A percentile compares a stretch with the other conserved stretches of the same genome.
Conservation (phyloP, 2,888 invertebrate genomes). For the Parelbella ahira region DNA sequence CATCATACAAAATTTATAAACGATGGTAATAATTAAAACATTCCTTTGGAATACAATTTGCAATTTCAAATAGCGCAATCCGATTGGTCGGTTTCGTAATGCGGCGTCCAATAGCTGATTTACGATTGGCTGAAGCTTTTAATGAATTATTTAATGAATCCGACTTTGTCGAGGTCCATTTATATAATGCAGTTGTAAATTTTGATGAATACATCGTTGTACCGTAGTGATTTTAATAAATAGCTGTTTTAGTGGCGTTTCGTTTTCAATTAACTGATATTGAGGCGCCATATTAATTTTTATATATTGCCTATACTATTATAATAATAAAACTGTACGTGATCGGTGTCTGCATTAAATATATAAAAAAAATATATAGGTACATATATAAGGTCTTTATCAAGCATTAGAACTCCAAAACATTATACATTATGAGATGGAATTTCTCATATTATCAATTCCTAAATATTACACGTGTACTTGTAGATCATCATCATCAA, state of each 20-base stretch:
- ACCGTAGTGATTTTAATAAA: conserved; percentile 20
- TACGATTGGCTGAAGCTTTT: conserved; percentile 46
- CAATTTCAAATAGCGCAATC: conserved; percentile 30
- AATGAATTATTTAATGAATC: conserved; percentile 46
- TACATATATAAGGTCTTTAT: no score
- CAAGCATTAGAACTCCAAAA: no score
- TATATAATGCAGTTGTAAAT: conserved; percentile 8
- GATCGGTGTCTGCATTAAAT: no score
- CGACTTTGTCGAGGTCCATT: conserved; percentile 22
- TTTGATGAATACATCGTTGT: conserved; percentile 17
- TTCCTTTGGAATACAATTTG: conserved; percentile 35
- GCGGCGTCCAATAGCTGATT: conserved; percentile 41
- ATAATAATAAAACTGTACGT: no score
- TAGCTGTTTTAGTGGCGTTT: conserved; percentile 2
- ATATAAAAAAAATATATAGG: no score
- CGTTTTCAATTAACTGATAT: no score
- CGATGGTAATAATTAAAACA: conserved; percentile 29
- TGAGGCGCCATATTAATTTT: no score
- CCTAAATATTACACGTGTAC: no score
- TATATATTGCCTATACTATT: no score
- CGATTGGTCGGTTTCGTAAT: conserved; percentile 41
- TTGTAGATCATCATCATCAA: no score
- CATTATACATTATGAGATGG: no score
- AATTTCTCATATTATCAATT: no score
- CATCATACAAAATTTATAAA: conserved; percentile 25